Evolutionary conservation across 2,797 vertebrate species (phyloP).

Genomic region (Graptemys geographica): DNA sequence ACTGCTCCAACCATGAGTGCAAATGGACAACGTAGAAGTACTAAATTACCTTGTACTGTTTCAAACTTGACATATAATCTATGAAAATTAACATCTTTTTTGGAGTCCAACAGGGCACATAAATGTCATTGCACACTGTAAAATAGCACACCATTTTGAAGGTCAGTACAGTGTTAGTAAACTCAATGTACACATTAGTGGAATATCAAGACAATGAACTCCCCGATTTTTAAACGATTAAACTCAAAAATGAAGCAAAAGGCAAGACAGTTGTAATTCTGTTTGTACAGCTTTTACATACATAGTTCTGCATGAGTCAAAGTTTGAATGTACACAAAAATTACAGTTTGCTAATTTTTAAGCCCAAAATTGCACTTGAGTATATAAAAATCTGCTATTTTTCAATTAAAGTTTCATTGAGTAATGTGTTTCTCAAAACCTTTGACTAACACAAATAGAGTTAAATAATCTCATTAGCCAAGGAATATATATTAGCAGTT

Average conservation of each 20-base stretch:
- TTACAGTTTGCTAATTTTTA: background rate
- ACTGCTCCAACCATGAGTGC: background rate
- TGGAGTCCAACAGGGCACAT: conserved; percentile 58
- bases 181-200: background rate
- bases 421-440: background rate
- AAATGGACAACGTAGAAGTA: conserved; percentile 11
- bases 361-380: background rate
- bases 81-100: conserved; percentile 70
- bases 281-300: background rate
- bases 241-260: background rate
- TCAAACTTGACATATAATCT: conserved; percentile 76
- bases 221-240: background rate
- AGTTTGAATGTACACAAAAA: background rate
- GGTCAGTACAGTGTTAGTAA: conserved; percentile 47
- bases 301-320: background rate
- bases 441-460: background rate
- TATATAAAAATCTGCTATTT: background rate
- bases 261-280: background rate
- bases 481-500: background rate
- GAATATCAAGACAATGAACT: conserved; percentile 20
- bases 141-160: conserved; percentile 64
- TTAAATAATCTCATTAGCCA: background rate
- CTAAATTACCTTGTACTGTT: conserved; percentile 33
- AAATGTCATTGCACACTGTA: conserved; percentile 71
- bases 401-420: background rate